Percentiles rank a stretch among this genome's conserved stretches.
These are phyloP conservation scores for Eclectus roratus DNA, from an alignment of 2,113 vertebrate species.

Conservation along the genomic window DNA sequence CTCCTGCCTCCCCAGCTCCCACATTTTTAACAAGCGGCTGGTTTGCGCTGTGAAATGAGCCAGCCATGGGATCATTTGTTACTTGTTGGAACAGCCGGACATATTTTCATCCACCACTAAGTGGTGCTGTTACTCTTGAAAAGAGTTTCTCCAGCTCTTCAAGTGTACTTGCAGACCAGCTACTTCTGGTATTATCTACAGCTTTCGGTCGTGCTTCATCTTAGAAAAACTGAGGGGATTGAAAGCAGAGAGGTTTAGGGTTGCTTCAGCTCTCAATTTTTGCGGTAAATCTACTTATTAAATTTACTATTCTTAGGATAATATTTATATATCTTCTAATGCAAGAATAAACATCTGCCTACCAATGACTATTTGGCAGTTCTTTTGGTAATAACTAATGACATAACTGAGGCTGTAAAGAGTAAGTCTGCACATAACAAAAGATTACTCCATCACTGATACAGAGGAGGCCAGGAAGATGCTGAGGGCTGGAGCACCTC, in stretches of 20 bases:
- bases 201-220: background rate
- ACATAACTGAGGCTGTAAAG: background rate
- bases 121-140: constrained; percentile 73
- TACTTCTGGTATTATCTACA: background rate
- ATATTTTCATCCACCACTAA: constrained; percentile 67
- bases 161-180: background rate
- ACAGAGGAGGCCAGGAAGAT: background rate
- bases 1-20: background rate
- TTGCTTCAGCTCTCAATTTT: background rate
- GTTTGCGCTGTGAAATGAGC: background rate
- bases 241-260: background rate
- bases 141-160: background rate
- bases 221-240: rapidly evolving
- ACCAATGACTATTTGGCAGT: background rate
- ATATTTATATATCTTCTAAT: background rate
- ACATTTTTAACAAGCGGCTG: background rate
- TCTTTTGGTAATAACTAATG: background rate
- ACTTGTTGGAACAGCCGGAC: background rate
- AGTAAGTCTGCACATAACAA: background rate
- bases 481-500: background rate
- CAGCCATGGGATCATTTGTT: background rate
- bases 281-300: background rate
- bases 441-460: too few species aligned
- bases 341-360: background rate
- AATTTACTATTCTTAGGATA: background rate